Base-by-base conservation (phyloP, 2,113 vertebrate genomes). In the Eonycteris spelaea region DNA sequence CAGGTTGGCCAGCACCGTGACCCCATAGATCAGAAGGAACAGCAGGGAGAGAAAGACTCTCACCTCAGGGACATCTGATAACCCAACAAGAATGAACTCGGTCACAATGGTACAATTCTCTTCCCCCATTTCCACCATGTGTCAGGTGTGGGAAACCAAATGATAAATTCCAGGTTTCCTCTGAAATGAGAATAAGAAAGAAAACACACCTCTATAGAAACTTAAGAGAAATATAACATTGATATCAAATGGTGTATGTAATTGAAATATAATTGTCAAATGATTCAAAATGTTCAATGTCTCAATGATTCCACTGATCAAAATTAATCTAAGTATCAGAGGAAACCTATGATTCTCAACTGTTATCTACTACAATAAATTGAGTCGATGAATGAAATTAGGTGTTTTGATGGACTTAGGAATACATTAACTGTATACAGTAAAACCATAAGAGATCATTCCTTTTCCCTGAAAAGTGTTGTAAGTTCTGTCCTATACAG, bases 71-170 rank as follows among this genome's bases (percentile, higher is more conserved):
- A 40, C 40, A 40, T 40, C 40, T 40, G 40, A 40, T 40, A 40
- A 40, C 40, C 40, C 40, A 40, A 40, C 40, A 40, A 40, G 40
- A 40, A 40, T 40, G 40, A 96, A 96, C 22, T 94, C 57, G 1
- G 38, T 14, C 21, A 96, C 24, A 2, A 1, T 0, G 4, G 82
- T 92, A 7, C 96, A 97, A 84, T 97, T 97, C 16, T 24, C 43
- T 8, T 79, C 14, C 0, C 38, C 40, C 33, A 61, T 10, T 80
- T 55, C 48, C 65, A 80, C n/a, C 15, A 26, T 74, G 3, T 55
- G 26, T 43, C 24, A 45, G 30, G 83, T 45, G 6, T 65, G 68
- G 40, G 11, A 86, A 80, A 38, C 7, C 24, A 33, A 38, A 70
- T 26, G 11, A 35, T 5, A 43, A 14, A 5, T n/a, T 43, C 78